Conservation (phyloP, 2,113 vertebrate genomes). For the Chaetorhynchus papuensis region DNA sequence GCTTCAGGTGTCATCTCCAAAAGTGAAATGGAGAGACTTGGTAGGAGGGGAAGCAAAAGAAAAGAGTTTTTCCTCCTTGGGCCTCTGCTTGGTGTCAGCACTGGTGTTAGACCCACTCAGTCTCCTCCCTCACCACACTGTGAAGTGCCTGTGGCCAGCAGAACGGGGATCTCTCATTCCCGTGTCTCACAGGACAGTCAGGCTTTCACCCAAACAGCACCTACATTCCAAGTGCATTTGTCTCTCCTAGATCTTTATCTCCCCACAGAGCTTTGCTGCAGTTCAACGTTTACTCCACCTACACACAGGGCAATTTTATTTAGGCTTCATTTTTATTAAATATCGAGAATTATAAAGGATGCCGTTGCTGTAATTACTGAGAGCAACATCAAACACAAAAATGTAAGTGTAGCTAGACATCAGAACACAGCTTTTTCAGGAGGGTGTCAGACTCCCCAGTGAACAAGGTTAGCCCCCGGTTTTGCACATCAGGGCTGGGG, state of each 20-base stretch:
- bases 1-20: neutral
- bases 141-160: neutral
- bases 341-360: neutral
- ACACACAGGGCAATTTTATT: neutral
- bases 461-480: neutral
- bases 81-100: neutral
- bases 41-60: accelerated
- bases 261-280: neutral
- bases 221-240: neutral
- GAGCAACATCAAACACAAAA: neutral
- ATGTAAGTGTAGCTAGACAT: neutral
- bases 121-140: accelerated
- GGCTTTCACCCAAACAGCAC: neutral
- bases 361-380: neutral
- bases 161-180: neutral
- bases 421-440: neutral
- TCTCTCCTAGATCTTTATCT: neutral
- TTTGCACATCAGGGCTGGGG: neutral
- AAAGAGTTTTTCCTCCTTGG: neutral
- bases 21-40: neutral
- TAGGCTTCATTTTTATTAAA: neutral
- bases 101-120: accelerated
- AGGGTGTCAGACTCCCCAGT: neutral
- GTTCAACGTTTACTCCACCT: neutral
- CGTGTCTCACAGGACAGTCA: neutral